phyloP scores from a whole-genome alignment of 2,888 invertebrate genomes.

The Cheilosia pagana region DNA sequence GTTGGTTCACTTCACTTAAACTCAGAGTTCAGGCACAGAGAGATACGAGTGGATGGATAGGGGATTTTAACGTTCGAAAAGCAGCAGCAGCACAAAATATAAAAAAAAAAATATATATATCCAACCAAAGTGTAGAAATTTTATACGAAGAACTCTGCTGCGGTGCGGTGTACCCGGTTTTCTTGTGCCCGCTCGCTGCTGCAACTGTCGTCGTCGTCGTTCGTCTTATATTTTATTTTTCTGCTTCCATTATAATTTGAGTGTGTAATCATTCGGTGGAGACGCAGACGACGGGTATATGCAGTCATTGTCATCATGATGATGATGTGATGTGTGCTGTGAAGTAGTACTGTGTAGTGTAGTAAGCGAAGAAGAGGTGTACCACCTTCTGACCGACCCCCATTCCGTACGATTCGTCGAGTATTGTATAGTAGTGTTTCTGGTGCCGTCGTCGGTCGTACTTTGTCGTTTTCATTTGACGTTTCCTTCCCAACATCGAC shows the following conservation, averaged over 20 bases:
- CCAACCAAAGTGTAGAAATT: constrained; percentile 62
- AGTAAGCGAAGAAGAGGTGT: constrained; percentile 49
- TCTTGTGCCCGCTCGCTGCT: constrained; percentile 47
- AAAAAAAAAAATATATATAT: constrained; percentile 35
- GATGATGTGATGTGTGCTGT: constrained; percentile 68
- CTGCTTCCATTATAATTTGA: constrained; percentile 72
- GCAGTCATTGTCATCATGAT: constrained; percentile 71
- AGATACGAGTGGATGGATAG: constrained; percentile 64
- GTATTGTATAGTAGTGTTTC: constrained; percentile 7
- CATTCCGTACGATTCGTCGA: neutral
- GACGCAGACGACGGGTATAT: constrained; percentile 62
- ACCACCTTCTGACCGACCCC: constrained; percentile 35
- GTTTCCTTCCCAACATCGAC: constrained; percentile 39
- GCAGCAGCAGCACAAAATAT: neutral
- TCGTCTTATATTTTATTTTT: constrained; percentile 68
- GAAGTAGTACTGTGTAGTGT: constrained; percentile 51
- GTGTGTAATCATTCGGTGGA: constrained; percentile 72
- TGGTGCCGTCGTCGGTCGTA: constrained; percentile 51
- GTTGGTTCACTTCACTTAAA: constrained; percentile 75
- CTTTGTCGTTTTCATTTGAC: constrained; percentile 64
- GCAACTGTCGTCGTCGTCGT: constrained; percentile 53
- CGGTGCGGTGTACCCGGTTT: constrained; percentile 55
- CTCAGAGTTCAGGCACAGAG: constrained; percentile 64
- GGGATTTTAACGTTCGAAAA: constrained; percentile 58
- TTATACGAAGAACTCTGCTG: constrained; percentile 35